Base-by-base conservation (phyloP, 1,140 invertebrate species). In the Scaptomyza graminum region DNA sequence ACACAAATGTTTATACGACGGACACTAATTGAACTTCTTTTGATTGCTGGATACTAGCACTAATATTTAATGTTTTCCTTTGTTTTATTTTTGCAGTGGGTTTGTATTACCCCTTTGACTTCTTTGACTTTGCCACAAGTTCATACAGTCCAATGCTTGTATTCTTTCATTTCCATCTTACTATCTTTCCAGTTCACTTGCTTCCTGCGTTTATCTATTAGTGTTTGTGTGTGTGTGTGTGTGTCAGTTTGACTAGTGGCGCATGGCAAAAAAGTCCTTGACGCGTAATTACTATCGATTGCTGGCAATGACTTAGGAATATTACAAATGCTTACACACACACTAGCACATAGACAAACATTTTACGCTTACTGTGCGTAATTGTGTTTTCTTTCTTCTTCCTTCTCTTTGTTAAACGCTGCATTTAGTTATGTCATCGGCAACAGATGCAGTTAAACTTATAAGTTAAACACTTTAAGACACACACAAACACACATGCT, bases 201-300 rank as follows among this genome's bases (percentile, higher is more conserved):
- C 1, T n/a, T 59, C 43, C 9, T 43, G 44, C 44, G 47, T 28
- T 28, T 65, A 31, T 56, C 28, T 67, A 34, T 8, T n/a, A n/a
- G n/a, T n/a, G n/a, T n/a, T n/a, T n/a, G 8, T 34, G 3, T 16
- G 31, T 41, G 12, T n/a, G 12, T 41, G 11, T 37, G 28, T 52
- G 25, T 50, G 22, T 34, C 15, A 5, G 43, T 34, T 57, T 18
- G 25, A 47, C 11, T 25, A 22, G 56, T 41, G 52, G 56, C 50
- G 52, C 41, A 44, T 61, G 49, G 37, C 47, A n/a, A 44, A 50
- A 54, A 47, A 31, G 56, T 66, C 69, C 56, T 72, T 72, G 63
- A 67, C 9, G 37, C 59, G 70, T 68, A 68, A 73, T 73, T 73
- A 73, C 64, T 73, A 73, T 73, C 64, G 65, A 68, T 73, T 66